Percentiles rank a stretch among this genome's conserved stretches.
Conservation (phyloP, 2,797 vertebrate genomes). For the Sebastolobus altivelis region DNA sequence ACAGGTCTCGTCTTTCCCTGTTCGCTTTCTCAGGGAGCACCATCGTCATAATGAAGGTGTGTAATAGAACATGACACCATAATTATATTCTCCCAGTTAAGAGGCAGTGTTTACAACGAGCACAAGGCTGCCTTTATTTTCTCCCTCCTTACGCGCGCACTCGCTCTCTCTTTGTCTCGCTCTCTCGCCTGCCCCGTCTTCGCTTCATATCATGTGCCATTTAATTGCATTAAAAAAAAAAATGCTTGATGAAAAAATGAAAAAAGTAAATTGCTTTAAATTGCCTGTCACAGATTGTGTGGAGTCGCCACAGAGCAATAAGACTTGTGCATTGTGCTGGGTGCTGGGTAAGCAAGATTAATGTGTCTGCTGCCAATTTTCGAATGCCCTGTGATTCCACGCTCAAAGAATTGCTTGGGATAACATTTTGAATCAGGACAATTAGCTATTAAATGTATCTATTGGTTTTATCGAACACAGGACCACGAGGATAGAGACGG, state of each 20-base stretch:
- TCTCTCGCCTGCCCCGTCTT: constrained; percentile 45
- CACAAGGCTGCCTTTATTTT: constrained; percentile 72
- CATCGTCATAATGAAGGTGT: constrained; percentile 79
- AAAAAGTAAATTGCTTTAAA: constrained; percentile 83
- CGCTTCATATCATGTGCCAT: constrained; percentile 72
- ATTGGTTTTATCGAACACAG: constrained; percentile 70
- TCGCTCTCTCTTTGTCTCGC: constrained; percentile 42
- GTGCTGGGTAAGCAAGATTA: constrained; percentile 76
- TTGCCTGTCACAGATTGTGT: constrained; percentile 80
- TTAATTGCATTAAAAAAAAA: constrained; percentile 78
- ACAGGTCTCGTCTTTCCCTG: constrained; percentile 57
- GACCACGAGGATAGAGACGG: constrained; percentile 54
- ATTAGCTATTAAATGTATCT: constrained; percentile 82
- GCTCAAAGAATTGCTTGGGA: constrained; percentile 65
- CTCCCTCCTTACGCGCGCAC: constrained; percentile 38
- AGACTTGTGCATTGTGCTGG: constrained; percentile 53
- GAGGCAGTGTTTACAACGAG: constrained; percentile 81
- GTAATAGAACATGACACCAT: constrained; percentile 83
- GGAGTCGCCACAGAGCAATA: constrained; percentile 62
- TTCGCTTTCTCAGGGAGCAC: constrained; percentile 54
- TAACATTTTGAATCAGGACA: constrained; percentile 77
- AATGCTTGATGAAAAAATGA: constrained; percentile 75
- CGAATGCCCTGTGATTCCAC: constrained; percentile 53
- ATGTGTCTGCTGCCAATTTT: constrained; percentile 74
- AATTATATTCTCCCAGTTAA: constrained; percentile 83